phyloP scores from a whole-genome alignment of 2,113 vertebrate species.

The Engystomops pustulosus region DNA sequence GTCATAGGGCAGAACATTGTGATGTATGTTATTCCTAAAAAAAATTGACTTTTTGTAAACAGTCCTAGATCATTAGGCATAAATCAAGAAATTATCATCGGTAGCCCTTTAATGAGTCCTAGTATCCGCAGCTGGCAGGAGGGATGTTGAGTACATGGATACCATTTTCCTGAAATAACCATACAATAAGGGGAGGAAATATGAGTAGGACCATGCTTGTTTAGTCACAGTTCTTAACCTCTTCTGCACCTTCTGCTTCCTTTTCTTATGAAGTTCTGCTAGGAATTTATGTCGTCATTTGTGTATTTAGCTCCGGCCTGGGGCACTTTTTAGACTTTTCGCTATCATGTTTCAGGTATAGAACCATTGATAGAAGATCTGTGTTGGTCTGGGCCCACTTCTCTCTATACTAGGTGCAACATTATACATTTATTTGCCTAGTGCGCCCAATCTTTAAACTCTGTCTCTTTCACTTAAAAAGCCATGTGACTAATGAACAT shows the following conservation, averaged over 20 bases:
- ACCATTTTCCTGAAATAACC: not conserved
- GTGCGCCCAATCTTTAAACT: too few relatives aligned
- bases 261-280: constrained; percentile 6
- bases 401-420: too few relatives aligned
- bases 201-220: constrained; percentile 1
- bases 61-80: not conserved
- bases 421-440: too few relatives aligned
- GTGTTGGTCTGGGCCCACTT: too few relatives aligned
- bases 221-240: constrained; percentile 19
- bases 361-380: too few relatives aligned
- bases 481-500: too few relatives aligned
- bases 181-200: constrained; percentile 36
- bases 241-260: not conserved
- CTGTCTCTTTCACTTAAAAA: too few relatives aligned
- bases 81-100: not conserved
- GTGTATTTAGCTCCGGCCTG: not conserved
- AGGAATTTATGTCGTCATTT: not conserved
- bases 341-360: too few relatives aligned
- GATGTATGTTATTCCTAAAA: too few relatives aligned
- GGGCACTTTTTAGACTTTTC: not conserved
- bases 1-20: not conserved
- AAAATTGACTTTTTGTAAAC: not conserved
- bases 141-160: constrained; percentile 1
- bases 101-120: not conserved
- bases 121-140: not conserved